Evolutionary conservation across 2,888 invertebrate genomes (phyloP).

Genomic region (Ditula angustiorana): DNA sequence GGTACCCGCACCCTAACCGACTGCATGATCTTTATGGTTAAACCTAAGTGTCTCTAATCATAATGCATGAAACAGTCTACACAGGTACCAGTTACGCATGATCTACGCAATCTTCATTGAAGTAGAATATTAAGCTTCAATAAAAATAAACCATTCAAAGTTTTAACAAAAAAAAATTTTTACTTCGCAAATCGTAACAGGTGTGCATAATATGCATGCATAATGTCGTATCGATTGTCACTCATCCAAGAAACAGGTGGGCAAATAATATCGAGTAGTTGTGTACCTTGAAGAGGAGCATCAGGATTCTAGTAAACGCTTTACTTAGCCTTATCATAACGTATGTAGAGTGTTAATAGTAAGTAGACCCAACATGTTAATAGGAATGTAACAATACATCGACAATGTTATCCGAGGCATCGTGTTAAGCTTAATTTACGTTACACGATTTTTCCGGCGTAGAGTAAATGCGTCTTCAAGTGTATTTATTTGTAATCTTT

Average conservation of each 20-base stretch:
- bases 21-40: slow-evolving; percentile 27
- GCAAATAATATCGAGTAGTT: slow-evolving; percentile 2
- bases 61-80: slow-evolving; percentile 19
- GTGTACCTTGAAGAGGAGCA: neutral
- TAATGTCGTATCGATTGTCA: neutral
- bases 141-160: neutral
- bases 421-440: slow-evolving; percentile 7
- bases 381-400: neutral
- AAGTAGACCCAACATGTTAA: neutral
- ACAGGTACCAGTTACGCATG: neutral
- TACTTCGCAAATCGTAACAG: neutral
- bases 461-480: neutral
- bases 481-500: slow-evolving; percentile 5
- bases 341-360: neutral
- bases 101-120: neutral
- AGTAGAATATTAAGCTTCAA: neutral
- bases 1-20: slow-evolving; percentile 33
- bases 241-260: slow-evolving; percentile 1
- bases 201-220: neutral
- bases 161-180: neutral
- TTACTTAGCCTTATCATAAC: neutral
- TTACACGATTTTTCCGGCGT: slow-evolving; percentile 21
- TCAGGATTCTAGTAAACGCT: neutral
- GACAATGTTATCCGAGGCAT: neutral
- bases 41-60: slow-evolving; percentile 13